Base-by-base conservation (phyloP, 2,888 invertebrate species). In the Cryptocephalus moraei region DNA sequence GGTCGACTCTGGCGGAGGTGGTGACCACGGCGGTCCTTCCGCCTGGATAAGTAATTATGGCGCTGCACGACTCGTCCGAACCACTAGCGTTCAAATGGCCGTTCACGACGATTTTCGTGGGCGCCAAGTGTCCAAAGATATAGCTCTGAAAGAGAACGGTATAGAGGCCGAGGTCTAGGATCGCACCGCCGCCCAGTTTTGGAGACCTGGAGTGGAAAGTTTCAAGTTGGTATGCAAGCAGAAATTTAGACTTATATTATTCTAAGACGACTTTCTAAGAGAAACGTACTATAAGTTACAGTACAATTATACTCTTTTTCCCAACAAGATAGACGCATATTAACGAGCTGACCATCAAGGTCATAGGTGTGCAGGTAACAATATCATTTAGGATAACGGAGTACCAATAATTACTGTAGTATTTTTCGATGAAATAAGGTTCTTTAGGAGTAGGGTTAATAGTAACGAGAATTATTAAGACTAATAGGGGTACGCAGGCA, bases 161-260 rank as follows among this genome's bases (percentile, higher is more conserved):
- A 62, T 91, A 91, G 9, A 91, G 74, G 0, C 91, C 91, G 39
- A 91, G 71, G 62, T 89, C 89, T 46, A 86, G 69, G 14, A 82
- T 78, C 0, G 80, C 81, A n/a, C 86, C 90, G 12, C 90, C 91
- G 11, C 91, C 91, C 41, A 85, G 61, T 44, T 80, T 55, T 8
- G n/a, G n/a, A 12, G 36, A 36, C 2, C 22, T 22, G 22, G 22
- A 22, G 6, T 22, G 22, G 22, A 22, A 22, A 22, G 22, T 22
- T 22, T 22, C 3, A 22, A 22, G 22, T 22, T 4, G 22, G 6
- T 22, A 22, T 22, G 6, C 2, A 22, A 4, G 22, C 22, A 22
- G n/a, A n/a, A n/a, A n/a, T n/a, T n/a, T n/a, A n/a, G n/a, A 12
- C 14, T 32, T 39, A 39, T 36, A 49, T 14, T 39, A 41, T 11